Conservation (phyloP, 2,888 invertebrate genomes). For the Drosophila nr. perissopoda region DNA sequence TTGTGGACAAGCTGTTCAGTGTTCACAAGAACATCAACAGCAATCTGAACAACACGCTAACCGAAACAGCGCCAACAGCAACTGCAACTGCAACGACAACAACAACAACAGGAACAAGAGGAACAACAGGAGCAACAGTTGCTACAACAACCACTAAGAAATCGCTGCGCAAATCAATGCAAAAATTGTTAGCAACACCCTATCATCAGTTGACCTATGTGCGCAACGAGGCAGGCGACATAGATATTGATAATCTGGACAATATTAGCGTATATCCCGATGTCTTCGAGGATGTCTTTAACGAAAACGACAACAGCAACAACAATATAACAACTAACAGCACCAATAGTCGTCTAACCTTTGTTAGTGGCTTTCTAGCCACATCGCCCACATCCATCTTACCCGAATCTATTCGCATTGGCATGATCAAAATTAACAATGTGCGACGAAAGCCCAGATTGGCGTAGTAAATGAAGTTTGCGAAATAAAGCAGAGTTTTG, state of each 20-base stretch:
- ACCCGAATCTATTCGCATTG: conserved; percentile 82
- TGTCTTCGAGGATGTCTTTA: conserved; percentile 65
- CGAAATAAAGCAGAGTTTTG: neutral
- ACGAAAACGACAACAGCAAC: conserved; percentile 43
- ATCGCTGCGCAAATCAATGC: conserved; percentile 75
- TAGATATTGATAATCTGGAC: conserved; percentile 81
- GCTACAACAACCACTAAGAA: conserved; percentile 66
- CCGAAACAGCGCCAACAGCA: conserved; percentile 51
- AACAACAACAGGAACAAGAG: conserved; percentile 14
- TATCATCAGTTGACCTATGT: conserved; percentile 80
- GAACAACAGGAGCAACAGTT: conserved; percentile 35
- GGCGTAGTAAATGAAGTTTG: conserved; percentile 64
- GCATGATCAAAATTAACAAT: conserved; percentile 81
- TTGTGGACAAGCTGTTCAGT: conserved; percentile 59
- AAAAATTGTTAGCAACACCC: conserved; percentile 77
- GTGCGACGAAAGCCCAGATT: conserved; percentile 67
- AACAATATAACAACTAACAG: conserved; percentile 56
- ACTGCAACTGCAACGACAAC: conserved; percentile 25
- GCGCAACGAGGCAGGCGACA: conserved; percentile 80
- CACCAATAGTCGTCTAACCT: conserved; percentile 71
- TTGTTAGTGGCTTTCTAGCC: conserved; percentile 80
- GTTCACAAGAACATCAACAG: conserved; percentile 67
- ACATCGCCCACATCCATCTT: conserved; percentile 78
- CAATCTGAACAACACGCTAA: conserved; percentile 66
- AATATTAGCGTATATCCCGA: conserved; percentile 82